Evolutionary conservation across 2,113 vertebrate species (phyloP), one percentile per base, ranked within the genome.

Genomic region (Gavia stellata): DNA sequence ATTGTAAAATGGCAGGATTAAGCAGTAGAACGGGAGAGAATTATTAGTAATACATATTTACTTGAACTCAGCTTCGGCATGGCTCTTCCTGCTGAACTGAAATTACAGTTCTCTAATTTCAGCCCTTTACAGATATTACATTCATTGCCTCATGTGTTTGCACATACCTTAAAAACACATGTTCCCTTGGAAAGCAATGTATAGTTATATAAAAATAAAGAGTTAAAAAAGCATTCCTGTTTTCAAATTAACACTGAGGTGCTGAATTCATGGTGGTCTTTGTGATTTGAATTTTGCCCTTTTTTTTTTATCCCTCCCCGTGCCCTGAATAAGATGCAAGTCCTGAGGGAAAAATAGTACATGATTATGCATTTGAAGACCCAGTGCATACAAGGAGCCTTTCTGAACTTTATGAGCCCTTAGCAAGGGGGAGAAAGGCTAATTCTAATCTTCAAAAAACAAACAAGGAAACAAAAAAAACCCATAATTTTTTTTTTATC

Each of bases 181-280:
- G 29, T 72, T 83, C 50, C 19, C 50, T 89, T 78, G 56, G 86
- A 92, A 95, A 87, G 66, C 74, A n/a, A 11, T 34, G 17, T 55
- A 7, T 12, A 50, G 66, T n/a, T 56, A n/a, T 42, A 92, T 94
- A 89, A 88, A 93, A 96, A 81, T 53, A 85, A 72, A 82, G 81
- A 77, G 53, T 62, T 94, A 73, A 77, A 85, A 91, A 92, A 79
- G n/a, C 78, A 66, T 56, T 92, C 78, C 63, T 93, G 94, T 91
- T 96, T 97, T 82, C 94, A 94, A 83, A 94, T 97, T 95, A 97
- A 58, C 87, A 34, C 90, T 34, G 81, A 91, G 74, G 70, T 94
- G 86, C 66, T 75, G 91, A 50, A 67, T 90, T 95, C 66, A 0
- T 33, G 84, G 92, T 95, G 96, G 97, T 89, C 89, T 90, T 80